These are phyloP conservation scores for Psylliodes chrysocephalus DNA, from an alignment of 2,888 invertebrate species.

Conservation along the genomic window DNA sequence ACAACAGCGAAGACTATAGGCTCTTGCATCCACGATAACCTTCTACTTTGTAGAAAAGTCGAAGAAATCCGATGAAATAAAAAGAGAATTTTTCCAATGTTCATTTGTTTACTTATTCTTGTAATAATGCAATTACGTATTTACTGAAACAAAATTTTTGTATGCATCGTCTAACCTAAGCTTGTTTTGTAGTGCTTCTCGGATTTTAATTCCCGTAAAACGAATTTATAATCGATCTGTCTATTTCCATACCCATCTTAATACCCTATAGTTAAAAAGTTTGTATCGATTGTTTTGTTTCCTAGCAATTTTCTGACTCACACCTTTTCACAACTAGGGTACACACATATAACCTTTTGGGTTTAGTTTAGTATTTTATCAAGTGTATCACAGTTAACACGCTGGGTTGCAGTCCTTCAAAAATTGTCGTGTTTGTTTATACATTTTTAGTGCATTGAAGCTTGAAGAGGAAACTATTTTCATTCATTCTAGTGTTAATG, in stretches of 20 bases:
- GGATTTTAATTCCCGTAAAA: constrained; percentile 20
- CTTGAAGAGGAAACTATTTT: constrained; percentile 49
- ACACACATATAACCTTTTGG: constrained; percentile 33
- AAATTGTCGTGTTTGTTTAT: constrained; percentile 40
- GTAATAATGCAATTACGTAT: too few relatives aligned
- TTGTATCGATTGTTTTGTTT: constrained; percentile 59
- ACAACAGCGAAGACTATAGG: too few relatives aligned
- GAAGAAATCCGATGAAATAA: too few relatives aligned
- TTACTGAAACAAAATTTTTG: too few relatives aligned
- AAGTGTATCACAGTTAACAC: constrained; percentile 7
- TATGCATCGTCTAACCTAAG: constrained; percentile 8
- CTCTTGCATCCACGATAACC: too few relatives aligned
- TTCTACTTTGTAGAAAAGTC: too few relatives aligned
- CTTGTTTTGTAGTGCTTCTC: constrained; percentile 20
- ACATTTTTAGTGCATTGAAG: constrained; percentile 53
- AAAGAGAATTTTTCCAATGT: too few relatives aligned
- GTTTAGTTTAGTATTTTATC: constrained; percentile 18
- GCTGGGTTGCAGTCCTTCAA: constrained; percentile 32
- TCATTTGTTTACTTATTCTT: too few relatives aligned
- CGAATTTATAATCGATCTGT: constrained; percentile 38
- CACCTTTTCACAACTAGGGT: constrained; percentile 40
- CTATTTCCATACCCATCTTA: constrained; percentile 41
- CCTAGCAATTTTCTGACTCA: constrained; percentile 55
- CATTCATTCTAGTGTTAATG: constrained; percentile 25
- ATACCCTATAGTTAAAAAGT: constrained; percentile 45